phyloP scores from a whole-genome alignment of 2,113 vertebrate species.

The Ornithorhynchus anatinus region DNA sequence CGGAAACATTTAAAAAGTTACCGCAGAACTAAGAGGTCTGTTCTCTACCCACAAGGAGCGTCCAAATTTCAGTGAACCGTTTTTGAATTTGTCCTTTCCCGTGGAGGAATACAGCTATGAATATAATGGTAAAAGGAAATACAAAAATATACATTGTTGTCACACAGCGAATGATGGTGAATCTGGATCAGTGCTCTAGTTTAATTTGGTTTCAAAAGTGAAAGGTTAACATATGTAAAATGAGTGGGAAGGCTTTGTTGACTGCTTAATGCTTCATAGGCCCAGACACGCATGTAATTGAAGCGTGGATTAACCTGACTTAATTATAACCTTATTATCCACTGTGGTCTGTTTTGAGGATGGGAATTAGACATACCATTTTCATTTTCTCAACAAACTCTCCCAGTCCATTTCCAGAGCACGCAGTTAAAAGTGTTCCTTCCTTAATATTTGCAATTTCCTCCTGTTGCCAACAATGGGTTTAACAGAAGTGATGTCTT shows the following conservation, averaged over 20 bases:
- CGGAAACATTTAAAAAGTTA: too few species aligned
- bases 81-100: too few species aligned
- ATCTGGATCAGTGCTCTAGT: not conserved
- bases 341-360: not conserved
- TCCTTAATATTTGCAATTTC: not conserved
- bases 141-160: too few species aligned
- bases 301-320: slow-evolving; percentile 43
- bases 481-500: too few species aligned
- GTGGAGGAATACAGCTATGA: too few species aligned
- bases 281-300: not conserved
- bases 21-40: too few species aligned
- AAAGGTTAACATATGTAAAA: slow-evolving; percentile 24
- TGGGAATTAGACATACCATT: not conserved
- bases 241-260: slow-evolving; percentile 16
- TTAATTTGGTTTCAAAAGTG: not conserved
- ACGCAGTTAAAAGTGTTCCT: slow-evolving; percentile 5
- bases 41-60: too few species aligned
- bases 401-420: not conserved
- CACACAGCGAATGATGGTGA: not conserved
- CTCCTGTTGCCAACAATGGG: too few species aligned
- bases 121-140: too few species aligned
- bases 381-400: not conserved
- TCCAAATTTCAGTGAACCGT: too few species aligned
- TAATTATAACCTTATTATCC: not conserved
- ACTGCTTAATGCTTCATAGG: slow-evolving; percentile 9